These are phyloP conservation scores for Xylota segnis DNA, from an alignment of 2,888 invertebrate genomes.

Conservation along the genomic window DNA sequence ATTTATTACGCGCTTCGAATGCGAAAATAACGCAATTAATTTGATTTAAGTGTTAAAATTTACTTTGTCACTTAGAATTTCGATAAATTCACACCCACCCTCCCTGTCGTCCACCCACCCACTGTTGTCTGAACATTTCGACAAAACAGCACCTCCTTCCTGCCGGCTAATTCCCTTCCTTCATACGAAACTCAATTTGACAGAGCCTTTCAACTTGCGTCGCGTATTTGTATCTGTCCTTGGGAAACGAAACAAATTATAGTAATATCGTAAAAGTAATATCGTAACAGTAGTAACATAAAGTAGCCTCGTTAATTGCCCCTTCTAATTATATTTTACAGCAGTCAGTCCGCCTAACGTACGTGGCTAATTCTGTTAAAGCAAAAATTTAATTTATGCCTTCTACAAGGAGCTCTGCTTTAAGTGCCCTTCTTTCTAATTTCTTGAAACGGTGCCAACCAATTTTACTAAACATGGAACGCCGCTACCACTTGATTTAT, in stretches of 20 bases:
- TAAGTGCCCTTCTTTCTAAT: constrained; percentile 31
- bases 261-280: constrained; percentile 14
- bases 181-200: constrained; percentile 31
- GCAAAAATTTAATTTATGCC: constrained; percentile 12
- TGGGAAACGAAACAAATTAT: constrained; percentile 1
- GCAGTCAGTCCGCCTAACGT: not conserved
- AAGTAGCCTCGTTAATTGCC: constrained; percentile 36
- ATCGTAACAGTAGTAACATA: constrained; percentile 29
- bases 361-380: constrained; percentile 3
- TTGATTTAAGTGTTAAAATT: constrained; percentile 45
- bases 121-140: not conserved
- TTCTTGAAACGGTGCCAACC: constrained; percentile 14
- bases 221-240: constrained; percentile 3
- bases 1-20: constrained; percentile 32
- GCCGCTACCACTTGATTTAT: not conserved
- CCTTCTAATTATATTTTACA: constrained; percentile 46
- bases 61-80: constrained; percentile 34
- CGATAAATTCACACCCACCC: constrained; percentile 43
- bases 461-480: not conserved
- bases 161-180: not conserved
- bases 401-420: not conserved
- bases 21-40: constrained; percentile 47
- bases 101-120: too few relatives aligned
- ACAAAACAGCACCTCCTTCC: not conserved
- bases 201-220: constrained; percentile 2